Evolutionary conservation across 2,888 invertebrate genomes (phyloP), one percentile per base, ranked within the genome.

Genomic region (Marronus borbonicus): DNA sequence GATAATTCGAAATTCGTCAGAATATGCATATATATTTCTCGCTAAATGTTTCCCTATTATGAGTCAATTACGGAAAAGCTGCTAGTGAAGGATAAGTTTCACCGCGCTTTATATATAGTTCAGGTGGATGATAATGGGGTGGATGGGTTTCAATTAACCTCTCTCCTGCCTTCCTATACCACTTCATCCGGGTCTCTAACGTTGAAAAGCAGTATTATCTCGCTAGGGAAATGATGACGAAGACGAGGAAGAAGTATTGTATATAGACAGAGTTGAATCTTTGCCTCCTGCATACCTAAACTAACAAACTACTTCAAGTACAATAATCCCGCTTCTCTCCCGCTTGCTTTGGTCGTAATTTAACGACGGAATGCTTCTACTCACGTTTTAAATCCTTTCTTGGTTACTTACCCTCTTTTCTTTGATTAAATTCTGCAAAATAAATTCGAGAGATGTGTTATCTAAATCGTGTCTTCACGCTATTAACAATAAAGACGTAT

Each of bases 101-200:
- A 81, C 79, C 80, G 80, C 80, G 80, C 81, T 83, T 80, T 83
- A 81, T 44, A 44, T 8, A 44, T 83, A 84, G 84, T 84, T 86
- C 87, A 87, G 87, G 87, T 87, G 86, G 85, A 86, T 83, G 81
- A 84, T 86, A 87, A 87, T 87, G 84, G 86, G 87, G 87, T 86
- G 85, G 86, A 87, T 86, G 85, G 86, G 84, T 87, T 87, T 87
- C 87, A 87, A 87, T 87, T 87, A 87, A 87, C 87, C 86, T 87
- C 84, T 81, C 83, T 81, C 82, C 83, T 83, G 80, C 81, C 81
- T 81, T 80, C 77, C 80, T 78, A 17, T 20, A 58, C 80, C 79
- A 79, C 81, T 80, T 77, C 80, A 74, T 74, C 72, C 60, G 72
- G 72, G 60, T 60, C 72, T 60, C 72, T 74, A 74, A 24, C 58